Base-by-base conservation (phyloP, 2,888 invertebrate genomes). In the Atethmia centrago region DNA sequence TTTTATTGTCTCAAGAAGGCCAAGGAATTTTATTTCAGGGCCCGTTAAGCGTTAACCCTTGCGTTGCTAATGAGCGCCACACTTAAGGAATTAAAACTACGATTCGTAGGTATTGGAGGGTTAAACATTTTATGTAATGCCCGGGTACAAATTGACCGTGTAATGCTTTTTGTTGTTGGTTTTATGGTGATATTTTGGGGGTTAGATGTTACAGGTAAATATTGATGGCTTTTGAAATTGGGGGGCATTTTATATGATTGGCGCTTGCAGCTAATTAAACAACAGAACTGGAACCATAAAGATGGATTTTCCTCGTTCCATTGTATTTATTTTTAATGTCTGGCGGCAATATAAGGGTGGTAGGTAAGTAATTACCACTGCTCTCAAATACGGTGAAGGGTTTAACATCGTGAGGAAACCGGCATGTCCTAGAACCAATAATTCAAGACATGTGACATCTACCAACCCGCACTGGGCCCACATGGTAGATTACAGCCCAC, bases 81-180 rank as follows among this genome's bases (percentile, higher is more conserved):
- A 89, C 88, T 90, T 87, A 87, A 90, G 84, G 93, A 95, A 95
- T 94, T 94, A 94, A 94, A 94, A 93, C 90, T 93, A 81, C 88
- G 85, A 90, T 90, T 90, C 87, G 89, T 90, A 88, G 86, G 88
- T 89, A 91, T 90, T 89, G 85, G 86, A 87, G 92, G 93, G 93
- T 91, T 93, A 91, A 91, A 88, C 89, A 91, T 89, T 94, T 94
- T 93, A 94, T 93, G 91, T 92, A 88, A 93, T 86, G 83, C 86
- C 77, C 75, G 76, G 75, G 74, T 87, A 84, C 87, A 91, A 93
- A 95, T 94, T 90, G 90, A 88, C 93, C 93, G 92, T 94, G 92
- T 90, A 92, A 93, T 92, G 88, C 72, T 88, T 88, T 88, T 89
- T 87, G 88, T 85, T 89, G 85, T 87, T 67, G 25, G 64, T 70